phyloP scores from a whole-genome alignment of 2,113 vertebrate genomes.

The Psittacula cyanocephala region DNA sequence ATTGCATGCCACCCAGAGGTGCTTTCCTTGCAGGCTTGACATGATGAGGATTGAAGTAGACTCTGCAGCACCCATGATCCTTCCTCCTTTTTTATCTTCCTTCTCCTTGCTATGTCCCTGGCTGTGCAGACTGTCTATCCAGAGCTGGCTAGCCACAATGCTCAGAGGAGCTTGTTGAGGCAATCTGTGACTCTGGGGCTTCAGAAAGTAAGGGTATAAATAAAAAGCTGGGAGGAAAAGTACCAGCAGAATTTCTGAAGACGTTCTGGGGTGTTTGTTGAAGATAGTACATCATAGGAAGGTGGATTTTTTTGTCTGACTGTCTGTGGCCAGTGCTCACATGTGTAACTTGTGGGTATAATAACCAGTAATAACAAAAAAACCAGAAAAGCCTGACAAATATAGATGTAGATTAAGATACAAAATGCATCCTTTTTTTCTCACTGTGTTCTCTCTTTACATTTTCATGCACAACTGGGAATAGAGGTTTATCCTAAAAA shows the following conservation, averaged over 20 bases:
- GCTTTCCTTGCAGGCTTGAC: neutral
- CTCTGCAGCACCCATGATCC: neutral
- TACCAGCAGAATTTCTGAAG: neutral
- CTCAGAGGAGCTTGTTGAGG: neutral
- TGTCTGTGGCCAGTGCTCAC: neutral
- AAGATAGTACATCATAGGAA: neutral
- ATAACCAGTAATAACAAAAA: neutral
- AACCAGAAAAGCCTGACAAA: neutral
- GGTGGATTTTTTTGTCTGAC: neutral
- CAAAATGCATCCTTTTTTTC: neutral
- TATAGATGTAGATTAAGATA: neutral
- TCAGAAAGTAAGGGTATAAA: neutral
- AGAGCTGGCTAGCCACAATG: neutral
- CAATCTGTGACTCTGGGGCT: neutral
- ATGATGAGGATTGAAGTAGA: neutral
- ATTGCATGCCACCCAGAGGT: neutral
- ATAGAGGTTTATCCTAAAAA: constrained; percentile 48
- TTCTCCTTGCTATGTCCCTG: neutral
- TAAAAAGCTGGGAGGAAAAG: neutral
- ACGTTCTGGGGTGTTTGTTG: neutral
- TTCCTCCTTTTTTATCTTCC: neutral
- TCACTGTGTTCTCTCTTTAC: neutral
- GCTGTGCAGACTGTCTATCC: neutral
- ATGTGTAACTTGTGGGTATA: neutral
- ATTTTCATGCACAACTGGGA: constrained; percentile 39